These are phyloP conservation scores for Mizuhopecten yessoensis DNA, from an alignment of 1,140 invertebrate species.

Conservation along the genomic window DNA sequence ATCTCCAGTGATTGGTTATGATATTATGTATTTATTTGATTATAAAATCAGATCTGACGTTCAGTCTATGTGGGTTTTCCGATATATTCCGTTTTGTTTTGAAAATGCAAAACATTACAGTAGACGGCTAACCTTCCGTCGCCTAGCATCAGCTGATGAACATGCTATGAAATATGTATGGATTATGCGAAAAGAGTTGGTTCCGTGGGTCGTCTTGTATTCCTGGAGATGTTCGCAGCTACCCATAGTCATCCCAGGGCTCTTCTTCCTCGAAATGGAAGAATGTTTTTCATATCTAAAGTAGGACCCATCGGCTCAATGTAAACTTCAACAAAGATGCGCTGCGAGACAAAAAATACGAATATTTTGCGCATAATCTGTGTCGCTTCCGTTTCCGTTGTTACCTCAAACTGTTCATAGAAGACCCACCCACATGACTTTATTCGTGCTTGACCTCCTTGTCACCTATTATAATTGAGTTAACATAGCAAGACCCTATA, in stretches of 20 bases:
- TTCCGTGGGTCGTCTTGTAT: conserved; percentile 90
- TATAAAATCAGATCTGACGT: neutral
- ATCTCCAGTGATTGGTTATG: too few species aligned
- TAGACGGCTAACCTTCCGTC: conserved; percentile 87
- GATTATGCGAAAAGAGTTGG: conserved; percentile 89
- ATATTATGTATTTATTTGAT: neutral
- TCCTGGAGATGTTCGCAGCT: conserved; percentile 91
- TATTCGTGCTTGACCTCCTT: too few species aligned
- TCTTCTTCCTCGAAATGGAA: conserved; percentile 43
- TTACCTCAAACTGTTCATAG: neutral
- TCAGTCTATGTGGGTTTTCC: neutral
- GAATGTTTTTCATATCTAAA: conserved; percentile 67
- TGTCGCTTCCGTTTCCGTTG: conserved; percentile 31
- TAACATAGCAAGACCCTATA: neutral
- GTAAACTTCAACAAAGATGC: conserved; percentile 72
- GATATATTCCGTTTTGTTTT: conserved; percentile 7
- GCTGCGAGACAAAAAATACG: conserved; percentile 54
- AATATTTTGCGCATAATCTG: conserved; percentile 50
- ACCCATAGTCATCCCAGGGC: conserved; percentile 76
- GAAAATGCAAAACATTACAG: conserved; percentile 39
- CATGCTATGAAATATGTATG: conserved; percentile 90
- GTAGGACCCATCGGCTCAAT: conserved; percentile 50
- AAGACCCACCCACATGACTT: neutral
- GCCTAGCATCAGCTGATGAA: conserved; percentile 88
- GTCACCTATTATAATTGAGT: neutral